Base-by-base conservation (phyloP, 37 sponge, comb jelly and placozoan species). In the Petrosia ficiformis region DNA sequence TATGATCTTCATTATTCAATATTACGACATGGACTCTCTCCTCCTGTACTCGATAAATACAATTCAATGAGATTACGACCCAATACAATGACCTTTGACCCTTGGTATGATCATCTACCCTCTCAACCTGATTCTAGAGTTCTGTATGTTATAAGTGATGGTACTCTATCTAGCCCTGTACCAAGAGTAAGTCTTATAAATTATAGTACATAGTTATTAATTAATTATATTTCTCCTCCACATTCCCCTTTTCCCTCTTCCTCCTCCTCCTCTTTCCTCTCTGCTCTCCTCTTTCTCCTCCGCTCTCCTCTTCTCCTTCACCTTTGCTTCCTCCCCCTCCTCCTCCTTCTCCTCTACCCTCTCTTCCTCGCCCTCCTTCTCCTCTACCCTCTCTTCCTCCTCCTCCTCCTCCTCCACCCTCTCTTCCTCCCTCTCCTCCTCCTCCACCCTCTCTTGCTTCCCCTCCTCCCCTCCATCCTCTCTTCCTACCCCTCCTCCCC, bases 1-100 rank as follows among this genome's bases (percentile, higher is more conserved):
- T 70, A 41, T 38, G 83, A 91, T 28, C 83, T 91, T 34, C 92
- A 91, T 42, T 39, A 91, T 63, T 39, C 75, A 39, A 42, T 90
- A 58, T 64, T 90, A 29, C 59, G 72, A 3, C 81, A 65, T 36
- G 72, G 72, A 10, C 73, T 80, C 32, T 37, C 75, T 36, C 77
- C 72, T 1, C 67, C 76, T 0, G 22, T 34, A 16, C 70, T 73
- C 16, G 59, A 26, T 22, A 65, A 41, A 36, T 65, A 48, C 11
- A 24, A 44, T 48, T 19, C 8, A 48, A 14, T 48, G 8, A 48
- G 14, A 48, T 2, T 54, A 1, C 73, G 40, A 65, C 35, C 1
- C 57, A 48, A 28, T 8, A 61, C 11, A 61, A 44, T 40, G 26
- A 24, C 6, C 0, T 68, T 70, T 31, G 89, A 89, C 32, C 89